Evolutionary conservation across 2,888 invertebrate species (phyloP), one percentile per base, ranked within the genome.

Genomic region (Synergus umbraculus): DNA sequence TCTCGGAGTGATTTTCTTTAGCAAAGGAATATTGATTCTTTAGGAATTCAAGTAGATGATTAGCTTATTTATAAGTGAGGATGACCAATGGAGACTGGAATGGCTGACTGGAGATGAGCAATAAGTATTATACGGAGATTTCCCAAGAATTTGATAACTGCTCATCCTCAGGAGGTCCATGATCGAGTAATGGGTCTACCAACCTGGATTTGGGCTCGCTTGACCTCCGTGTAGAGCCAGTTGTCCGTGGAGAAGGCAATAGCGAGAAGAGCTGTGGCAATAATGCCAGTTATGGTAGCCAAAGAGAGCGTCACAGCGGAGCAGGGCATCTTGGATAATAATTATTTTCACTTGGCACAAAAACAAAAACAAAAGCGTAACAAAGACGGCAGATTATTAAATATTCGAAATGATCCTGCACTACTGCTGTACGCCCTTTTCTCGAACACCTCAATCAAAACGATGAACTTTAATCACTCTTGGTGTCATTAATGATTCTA

Each of bases 241-340:
- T 98, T 98, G 94, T 98, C 98, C 92, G 98, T 98, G 88, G 97
- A 96, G 93, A 98, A 98, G 89, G 98, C 97, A 92, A 98, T 97
- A 90, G 97, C 96, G 92, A 98, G 95, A 91, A 98, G 94, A 85
- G 98, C 97, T 91, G 98, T 97, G 89, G 98, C 97, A 92, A 98
- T 96, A 92, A 98, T 97, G 92, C 98, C 98, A 92, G 97, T 97
- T 93, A 98, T 97, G 91, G 98, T 98, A 89, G 98, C 98, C 93
- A 98, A 95, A 93, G 98, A 98, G 93, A 98, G 94, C 92, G 98
- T 97, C 92, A 98, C 97, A 91, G 98, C 98, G 90, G 97, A 97
- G 94, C 97, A 97, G 93, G 97, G 97, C 97, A 97, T 97, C 93
- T 94, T 95, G 82, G 41, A 76, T 69, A 12, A 46, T 54, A 67